Conservation (phyloP, 2,797 vertebrate genomes). For the Pseudochaenichthys georgianus region DNA sequence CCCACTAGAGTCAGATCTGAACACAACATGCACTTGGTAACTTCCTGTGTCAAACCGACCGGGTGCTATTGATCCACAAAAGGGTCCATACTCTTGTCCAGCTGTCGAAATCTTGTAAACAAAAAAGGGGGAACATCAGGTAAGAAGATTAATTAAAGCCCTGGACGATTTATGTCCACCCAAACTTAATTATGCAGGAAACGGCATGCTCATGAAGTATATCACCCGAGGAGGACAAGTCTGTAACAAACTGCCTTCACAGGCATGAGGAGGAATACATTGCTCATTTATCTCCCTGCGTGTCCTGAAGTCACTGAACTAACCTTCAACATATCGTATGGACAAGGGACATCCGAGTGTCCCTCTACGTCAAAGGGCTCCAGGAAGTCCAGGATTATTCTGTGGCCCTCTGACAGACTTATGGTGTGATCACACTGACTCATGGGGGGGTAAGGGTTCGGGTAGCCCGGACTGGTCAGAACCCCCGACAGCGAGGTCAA, state of each 20-base stretch:
- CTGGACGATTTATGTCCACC: conserved; percentile 44
- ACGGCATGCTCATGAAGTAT: conserved; percentile 45
- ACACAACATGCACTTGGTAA: conserved; percentile 79
- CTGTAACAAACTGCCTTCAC: conserved; percentile 59
- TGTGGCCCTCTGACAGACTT: conserved; percentile 84
- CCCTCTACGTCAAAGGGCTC: conserved; percentile 87
- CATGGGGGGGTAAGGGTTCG: conserved; percentile 84
- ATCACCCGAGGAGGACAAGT: conserved; percentile 59
- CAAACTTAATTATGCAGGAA: conserved; percentile 63
- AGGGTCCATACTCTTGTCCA: conserved; percentile 81
- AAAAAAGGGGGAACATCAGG: conserved; percentile 16
- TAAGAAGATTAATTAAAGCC: conserved; percentile 38
- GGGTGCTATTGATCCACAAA: conserved; percentile 85
- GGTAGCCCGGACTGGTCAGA: conserved; percentile 86
- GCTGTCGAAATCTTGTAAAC: conserved; percentile 82
- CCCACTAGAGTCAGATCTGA: conserved; percentile 83
- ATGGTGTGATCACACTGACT: conserved; percentile 85
- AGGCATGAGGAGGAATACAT: conserved; percentile 85
- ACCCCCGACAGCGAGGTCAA: conserved; percentile 81
- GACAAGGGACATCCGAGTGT: conserved; percentile 83
- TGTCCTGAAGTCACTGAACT: conserved; percentile 45
- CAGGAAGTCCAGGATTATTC: conserved; percentile 84
- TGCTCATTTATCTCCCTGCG: conserved; percentile 67
- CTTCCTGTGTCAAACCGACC: conserved; percentile 83
- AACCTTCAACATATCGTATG: conserved; percentile 89